Evolutionary conservation across 2,888 invertebrate species (phyloP), one percentile per base, ranked within the genome.

Genomic region (Himalopsyche japonica): DNA sequence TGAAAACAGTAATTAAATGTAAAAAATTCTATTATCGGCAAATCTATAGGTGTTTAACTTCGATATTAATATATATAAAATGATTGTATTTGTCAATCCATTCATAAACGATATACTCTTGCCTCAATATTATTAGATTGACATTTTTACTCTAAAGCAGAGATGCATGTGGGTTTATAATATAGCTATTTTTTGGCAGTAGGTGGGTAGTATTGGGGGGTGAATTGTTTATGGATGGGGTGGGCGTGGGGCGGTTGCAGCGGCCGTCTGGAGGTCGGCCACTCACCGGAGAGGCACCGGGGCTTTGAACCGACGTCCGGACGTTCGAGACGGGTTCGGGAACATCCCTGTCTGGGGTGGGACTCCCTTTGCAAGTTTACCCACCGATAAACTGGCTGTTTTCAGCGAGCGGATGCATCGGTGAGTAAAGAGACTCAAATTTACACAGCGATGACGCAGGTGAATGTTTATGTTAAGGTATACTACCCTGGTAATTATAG

Each of bases 201-300:
- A 57, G 57, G 20, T 20, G 57, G 57, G 24, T 20, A 20, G 57
- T 1, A n/a, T 20, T 20, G 57, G 20, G 49, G 57, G n/a, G 20
- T n/a, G 20, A 10, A 20, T 8, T n/a, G 20, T 57, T n/a, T 78
- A 12, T 20, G 34, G 82, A 15, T 48, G 24, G 78, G 82, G 82
- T 27, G 78, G 49, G 82, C 78, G 32, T 32, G 24, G 78, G 82
- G 82, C 47, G 78, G 49, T 48, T 27, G 18, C 64, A 70, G 79
- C 79, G 83, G 83, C 79, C 83, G 83, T 83, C 83, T 83, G 83
- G 83, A 83, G 83, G 83, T 83, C 83, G 83, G 57, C 83, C 83
- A 76, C 57, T 83, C 83, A 83, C 83, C 83, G 57, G 57, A 57
- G 57, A 57, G 24, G 57, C 83, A 30, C 8, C 20, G 80, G 47